These are phyloP conservation scores for Eilema depressum DNA, from an alignment of 2,888 invertebrate genomes.

Conservation along the genomic window DNA sequence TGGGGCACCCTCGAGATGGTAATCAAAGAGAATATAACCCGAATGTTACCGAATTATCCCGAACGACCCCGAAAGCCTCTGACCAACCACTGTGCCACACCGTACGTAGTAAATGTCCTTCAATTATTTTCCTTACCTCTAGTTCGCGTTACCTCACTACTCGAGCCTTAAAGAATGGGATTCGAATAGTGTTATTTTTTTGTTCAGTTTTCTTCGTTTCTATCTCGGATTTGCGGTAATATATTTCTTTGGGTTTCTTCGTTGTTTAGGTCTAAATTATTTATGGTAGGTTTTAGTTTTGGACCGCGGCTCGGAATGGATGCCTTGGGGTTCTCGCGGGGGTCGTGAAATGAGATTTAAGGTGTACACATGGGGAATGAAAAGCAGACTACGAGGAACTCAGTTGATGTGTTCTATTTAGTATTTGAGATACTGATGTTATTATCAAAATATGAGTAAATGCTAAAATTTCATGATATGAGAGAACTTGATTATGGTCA, in stretches of 20 bases:
- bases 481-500: not conserved
- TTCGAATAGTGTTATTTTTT: slow-evolving; percentile 41
- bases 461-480: not conserved
- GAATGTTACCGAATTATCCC: slow-evolving; percentile 13
- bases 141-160: slow-evolving; percentile 32
- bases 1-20: slow-evolving; percentile 49
- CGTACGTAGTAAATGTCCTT: slow-evolving; percentile 47
- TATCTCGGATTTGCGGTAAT: slow-evolving; percentile 30
- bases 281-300: slow-evolving; percentile 24
- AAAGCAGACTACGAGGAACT: not conserved
- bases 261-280: slow-evolving; percentile 28
- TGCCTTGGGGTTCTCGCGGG: slow-evolving; percentile 18
- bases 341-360: slow-evolving; percentile 23
- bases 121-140: slow-evolving; percentile 52
- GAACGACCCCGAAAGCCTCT: slow-evolving; percentile 31
- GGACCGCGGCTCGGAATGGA: slow-evolving; percentile 14
- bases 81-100: slow-evolving; percentile 42
- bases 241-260: slow-evolving; percentile 22
- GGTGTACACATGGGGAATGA: slow-evolving; percentile 10
- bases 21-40: slow-evolving; percentile 47
- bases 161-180: slow-evolving; percentile 31
- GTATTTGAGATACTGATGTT: not conserved
- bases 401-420: not conserved
- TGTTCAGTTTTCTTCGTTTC: slow-evolving; percentile 32
- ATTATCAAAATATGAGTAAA: not conserved